Evolutionary conservation across 2,797 vertebrate species (phyloP), one percentile per base, ranked within the genome.

Genomic region (Halcyon leucocephala): DNA sequence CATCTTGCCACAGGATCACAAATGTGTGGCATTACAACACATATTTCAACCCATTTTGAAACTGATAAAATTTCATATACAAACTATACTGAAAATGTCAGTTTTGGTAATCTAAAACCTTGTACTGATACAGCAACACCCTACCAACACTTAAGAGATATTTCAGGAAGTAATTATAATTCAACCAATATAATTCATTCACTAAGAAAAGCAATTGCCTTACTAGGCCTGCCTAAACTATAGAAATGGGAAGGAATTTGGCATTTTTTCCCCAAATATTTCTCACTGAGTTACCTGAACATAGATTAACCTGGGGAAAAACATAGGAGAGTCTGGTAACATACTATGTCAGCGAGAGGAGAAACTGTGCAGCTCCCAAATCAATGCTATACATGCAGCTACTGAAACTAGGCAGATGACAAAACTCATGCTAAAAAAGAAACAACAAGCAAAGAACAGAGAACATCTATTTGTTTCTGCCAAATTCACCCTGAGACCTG

Each of bases 371-470:
- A 77, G 46, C 35, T 86, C 52, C 21, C 52, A 84, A 48, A 71
- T 25, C 51, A 79, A 41, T 18, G 65, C 6, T 41, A 51, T 35
- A 82, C 18, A 25, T 9, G 6, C 9, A 69, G 10, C 14, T 31
- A 37, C 18, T 16, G 14, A 37, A 82, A 84, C 31, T 14, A 57
- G 0, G 0, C 3, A 37, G 8, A 60, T 10, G 1, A 65, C 6
- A 61, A 80, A 29, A 54, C 4, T 14, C 39, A 9, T 3, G 3
- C 9, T 54, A 2, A n/a, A 39, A 42, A 48, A 8, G 39, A 18
- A 41, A 7, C 26, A 35, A 11, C 2, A 2, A 49, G 5, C 16
- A 83, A 66, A 2, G 2, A 55, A 37, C 3, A 29, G 17, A 78
- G 7, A 79, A 39, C n/a, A 28, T 25, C 15, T 8, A 60, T 71